These are phyloP conservation scores for Ips nitidus DNA, from an alignment of 1,140 invertebrate genomes.

Conservation along the genomic window DNA sequence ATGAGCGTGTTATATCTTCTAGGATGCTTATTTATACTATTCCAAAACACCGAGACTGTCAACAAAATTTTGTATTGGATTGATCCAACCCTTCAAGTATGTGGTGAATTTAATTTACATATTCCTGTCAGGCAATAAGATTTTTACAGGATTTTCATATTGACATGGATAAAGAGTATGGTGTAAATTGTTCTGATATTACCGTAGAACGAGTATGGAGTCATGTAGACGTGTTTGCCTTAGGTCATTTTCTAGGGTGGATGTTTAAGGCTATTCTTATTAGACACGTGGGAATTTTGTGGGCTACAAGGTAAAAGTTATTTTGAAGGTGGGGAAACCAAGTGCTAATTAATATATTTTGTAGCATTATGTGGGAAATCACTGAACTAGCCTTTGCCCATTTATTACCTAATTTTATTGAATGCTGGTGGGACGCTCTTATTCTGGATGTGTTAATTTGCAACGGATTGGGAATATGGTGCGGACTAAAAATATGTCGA, in stretches of 20 bases:
- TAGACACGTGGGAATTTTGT: conserved; percentile 93
- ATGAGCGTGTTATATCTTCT: conserved; percentile 93
- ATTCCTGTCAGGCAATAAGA: background rate
- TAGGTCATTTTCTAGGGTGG: conserved; percentile 97
- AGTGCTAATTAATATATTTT: conserved; percentile 50
- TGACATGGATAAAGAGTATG: conserved; percentile 97
- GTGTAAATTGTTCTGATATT: conserved; percentile 95
- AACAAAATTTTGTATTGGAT: conserved; percentile 90
- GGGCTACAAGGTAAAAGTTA: conserved; percentile 68
- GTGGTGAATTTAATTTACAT: background rate
- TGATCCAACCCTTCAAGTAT: conserved; percentile 75
- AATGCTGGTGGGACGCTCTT: conserved; percentile 99
- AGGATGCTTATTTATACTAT: conserved; percentile 81
- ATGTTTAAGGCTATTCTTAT: conserved; percentile 95
- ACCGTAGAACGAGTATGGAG: conserved; percentile 85
- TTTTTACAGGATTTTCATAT: conserved; percentile 70
- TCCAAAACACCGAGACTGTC: conserved; percentile 93
- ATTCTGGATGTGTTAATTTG: conserved; percentile 94
- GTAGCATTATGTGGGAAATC: conserved; percentile 96
- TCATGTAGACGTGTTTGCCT: conserved; percentile 95
- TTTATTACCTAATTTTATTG: conserved; percentile 94
- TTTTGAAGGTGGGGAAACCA: background rate
- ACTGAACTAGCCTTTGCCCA: conserved; percentile 98
- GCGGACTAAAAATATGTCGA: conserved; percentile 87
- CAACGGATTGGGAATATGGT: conserved; percentile 96